A percentile compares a stretch with the other conserved stretches of the same genome.
Conservation (phyloP, 2,797 vertebrate species). For the Cuniculus paca region DNA sequence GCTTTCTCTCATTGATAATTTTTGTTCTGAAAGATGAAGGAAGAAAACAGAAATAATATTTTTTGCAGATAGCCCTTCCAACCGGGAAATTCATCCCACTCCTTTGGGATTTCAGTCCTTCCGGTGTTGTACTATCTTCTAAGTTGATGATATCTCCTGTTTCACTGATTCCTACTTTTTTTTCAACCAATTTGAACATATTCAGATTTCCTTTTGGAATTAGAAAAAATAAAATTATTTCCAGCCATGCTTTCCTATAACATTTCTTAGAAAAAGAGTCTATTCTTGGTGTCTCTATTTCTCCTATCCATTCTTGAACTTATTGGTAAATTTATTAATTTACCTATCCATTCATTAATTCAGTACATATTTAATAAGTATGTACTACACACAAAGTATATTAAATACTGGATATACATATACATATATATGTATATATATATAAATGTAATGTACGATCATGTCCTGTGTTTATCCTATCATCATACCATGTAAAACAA, state of each 20-base stretch:
- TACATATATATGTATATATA: too few relatives aligned
- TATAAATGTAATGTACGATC: not conserved
- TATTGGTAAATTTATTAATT: not conserved
- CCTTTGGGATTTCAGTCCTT: not conserved
- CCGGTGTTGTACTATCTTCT: not conserved
- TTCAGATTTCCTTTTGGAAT: not conserved
- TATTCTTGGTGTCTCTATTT: not conserved
- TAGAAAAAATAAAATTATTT: slow-evolving; percentile 26
- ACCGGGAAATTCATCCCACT: not conserved
- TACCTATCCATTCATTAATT: not conserved
- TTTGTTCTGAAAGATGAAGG: slow-evolving; percentile 44
- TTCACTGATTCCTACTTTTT: not conserved
- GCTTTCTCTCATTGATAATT: not conserved
- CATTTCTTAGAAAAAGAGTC: slow-evolving; percentile 21
- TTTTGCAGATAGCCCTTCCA: slow-evolving; percentile 15
- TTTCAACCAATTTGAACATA: slow-evolving; percentile 13
- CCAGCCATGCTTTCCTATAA: not conserved
- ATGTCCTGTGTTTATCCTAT: not conserved
- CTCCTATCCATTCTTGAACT: not conserved
- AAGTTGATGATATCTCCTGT: not conserved
- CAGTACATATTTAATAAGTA: slow-evolving; percentile 37
- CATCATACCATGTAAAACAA: not conserved
- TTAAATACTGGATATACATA: not conserved
- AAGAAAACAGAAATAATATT: not conserved
- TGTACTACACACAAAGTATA: not conserved